These are phyloP conservation scores for Theonella swinhoei DNA, from an alignment of 37 sponge, comb jelly and placozoan genomes.

Conservation along the genomic window DNA sequence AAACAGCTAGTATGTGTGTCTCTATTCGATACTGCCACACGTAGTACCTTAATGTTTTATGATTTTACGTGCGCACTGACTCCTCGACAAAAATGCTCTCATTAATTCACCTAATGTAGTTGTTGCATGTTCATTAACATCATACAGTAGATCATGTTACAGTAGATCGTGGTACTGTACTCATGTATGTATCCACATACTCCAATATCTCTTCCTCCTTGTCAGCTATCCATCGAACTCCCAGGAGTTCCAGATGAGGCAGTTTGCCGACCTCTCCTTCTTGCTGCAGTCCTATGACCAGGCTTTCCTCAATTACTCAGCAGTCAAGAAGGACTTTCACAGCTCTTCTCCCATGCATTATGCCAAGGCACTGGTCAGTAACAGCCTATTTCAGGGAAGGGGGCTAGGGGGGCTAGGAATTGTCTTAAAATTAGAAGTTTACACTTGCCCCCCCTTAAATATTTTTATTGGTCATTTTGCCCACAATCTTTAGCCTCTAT, in stretches of 20 bases:
- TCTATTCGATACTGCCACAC: too few relatives aligned
- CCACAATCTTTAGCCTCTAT: too few relatives aligned
- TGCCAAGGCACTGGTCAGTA: slow-evolving; percentile 85
- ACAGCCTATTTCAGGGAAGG: not conserved
- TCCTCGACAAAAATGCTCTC: too few relatives aligned
- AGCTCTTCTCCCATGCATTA: slow-evolving; percentile 77
- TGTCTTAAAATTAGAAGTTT: too few relatives aligned
- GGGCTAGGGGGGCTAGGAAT: not conserved
- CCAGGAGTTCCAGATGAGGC: slow-evolving; percentile 78
- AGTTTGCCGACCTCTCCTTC: slow-evolving; percentile 89
- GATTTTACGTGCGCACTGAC: not conserved
- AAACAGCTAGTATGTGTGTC: too few relatives aligned
- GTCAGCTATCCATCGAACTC: slow-evolving; percentile 80
- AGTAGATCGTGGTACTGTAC: too few relatives aligned
- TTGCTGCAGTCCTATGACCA: slow-evolving; percentile 93
- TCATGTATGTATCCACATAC: not conserved
- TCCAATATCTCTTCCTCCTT: not conserved
- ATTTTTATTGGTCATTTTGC: too few relatives aligned
- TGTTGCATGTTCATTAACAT: too few relatives aligned
- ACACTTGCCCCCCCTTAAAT: too few relatives aligned
- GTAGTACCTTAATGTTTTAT: not conserved
- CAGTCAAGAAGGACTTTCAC: slow-evolving; percentile 91
- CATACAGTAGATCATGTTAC: too few relatives aligned
- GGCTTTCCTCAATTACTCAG: slow-evolving; percentile 83
- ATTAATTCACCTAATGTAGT: too few relatives aligned